Evolutionary conservation across 1,140 invertebrate species (phyloP), one percentile per base, ranked within the genome.

Genomic region (Rhopalosiphum padi): DNA sequence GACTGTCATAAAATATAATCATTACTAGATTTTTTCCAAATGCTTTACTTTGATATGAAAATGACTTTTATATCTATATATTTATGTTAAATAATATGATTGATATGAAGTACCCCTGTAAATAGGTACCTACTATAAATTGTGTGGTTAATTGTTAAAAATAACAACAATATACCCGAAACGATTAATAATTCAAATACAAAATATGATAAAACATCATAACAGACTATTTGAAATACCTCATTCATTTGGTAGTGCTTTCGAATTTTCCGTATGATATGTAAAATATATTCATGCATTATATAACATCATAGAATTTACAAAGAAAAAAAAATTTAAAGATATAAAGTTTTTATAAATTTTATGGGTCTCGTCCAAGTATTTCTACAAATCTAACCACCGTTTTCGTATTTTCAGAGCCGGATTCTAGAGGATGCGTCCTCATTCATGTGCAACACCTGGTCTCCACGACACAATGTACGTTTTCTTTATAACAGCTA

Each of bases 401-500:
- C 25, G 9, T 93, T 93, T 93, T 93, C 43, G 23, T 86, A 86
- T 93, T 97, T 97, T 90, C 97, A 98, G 97, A 97, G 97, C 96
- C 97, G 97, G 95, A 97, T 98, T 95, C 96, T 98, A 95, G 97
- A 98, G 96, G 97, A 98, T 96, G 97, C 97, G 94, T 97, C 97
- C 94, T 93, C 91, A 55, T 97, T 98, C 95, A 97, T 98, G 97
- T 98, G 97, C 96, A 98, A 98, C 96, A 97, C 97, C 77, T 98
- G 97, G 97, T 98, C 97, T 95, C 97, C 97, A 94, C 96, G 97
- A 95, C 97, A 98, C 95, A 98, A 98, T 96, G 97, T 98, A 96
- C 97, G 97, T 97, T 93, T 53, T 89, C 22, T 37, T 89, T 89
- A 89, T 35, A 55, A 89, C 35, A 51, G 46, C 43, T 87, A 46